Evolutionary conservation across 2,888 invertebrate species (phyloP), one percentile per base, ranked within the genome.

Genomic region (Epirrhoe alternata): DNA sequence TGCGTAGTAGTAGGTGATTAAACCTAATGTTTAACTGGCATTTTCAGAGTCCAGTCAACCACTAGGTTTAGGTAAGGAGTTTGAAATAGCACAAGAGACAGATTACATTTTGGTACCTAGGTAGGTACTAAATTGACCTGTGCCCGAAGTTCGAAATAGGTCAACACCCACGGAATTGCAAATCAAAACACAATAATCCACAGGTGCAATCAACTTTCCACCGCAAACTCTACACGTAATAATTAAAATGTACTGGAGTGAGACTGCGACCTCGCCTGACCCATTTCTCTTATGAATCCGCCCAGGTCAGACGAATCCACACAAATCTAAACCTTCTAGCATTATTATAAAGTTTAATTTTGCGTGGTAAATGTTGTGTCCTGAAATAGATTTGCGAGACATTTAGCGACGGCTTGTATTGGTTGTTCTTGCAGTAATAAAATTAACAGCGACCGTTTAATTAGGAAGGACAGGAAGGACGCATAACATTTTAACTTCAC

Each of bases 311-410:
- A 12, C 8, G 51, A 35, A 12, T 50, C 38, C 64, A 71, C 31
- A 52, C 49, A 49, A 80, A 80, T 71, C 64, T 70, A 50, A 74
- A 74, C 80, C 66, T 71, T 84, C 77, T 49, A 0, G 0, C 1
- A 0, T 8, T 0, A 0, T 0, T 0, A 35, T 77, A 79, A 68
- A 74, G 76, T 68, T 45, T 49, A 50, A 61, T 72, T 80, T 70
- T 1, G 38, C 17, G 5, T 47, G 59, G 35, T 5, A 8, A 2
- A 6, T 7, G 1, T 6, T 53, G 61, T 54, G 63, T 84, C 80
- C 81, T 77, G 75, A 88, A 88, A 88, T 89, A 87, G 86, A 88
- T 81, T 79, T 74, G 78, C 76, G 83, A 86, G 86, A 86, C 82
- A 83, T 83, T 83, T 79, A 72, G 78, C 75, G 78, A 80, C 78